A percentile compares a stretch with the other conserved stretches of the same genome.
Conservation (phyloP, 2,797 vertebrate species). For the Carduelis carduelis region DNA sequence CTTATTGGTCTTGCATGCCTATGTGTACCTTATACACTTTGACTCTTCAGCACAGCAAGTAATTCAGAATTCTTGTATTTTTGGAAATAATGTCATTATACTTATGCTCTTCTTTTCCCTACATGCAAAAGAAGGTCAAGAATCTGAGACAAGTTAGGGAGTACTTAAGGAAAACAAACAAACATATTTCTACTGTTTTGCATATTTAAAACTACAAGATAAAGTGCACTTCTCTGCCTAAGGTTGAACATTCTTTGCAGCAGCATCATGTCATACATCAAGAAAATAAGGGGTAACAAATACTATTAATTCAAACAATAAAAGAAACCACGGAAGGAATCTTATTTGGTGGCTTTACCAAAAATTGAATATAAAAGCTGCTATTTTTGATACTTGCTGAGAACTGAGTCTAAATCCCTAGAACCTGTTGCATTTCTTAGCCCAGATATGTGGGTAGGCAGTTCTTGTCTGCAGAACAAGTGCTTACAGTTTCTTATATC, state of each 20-base stretch:
- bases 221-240: neutral
- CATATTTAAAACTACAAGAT: neutral
- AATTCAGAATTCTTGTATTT: neutral
- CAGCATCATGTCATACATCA: neutral
- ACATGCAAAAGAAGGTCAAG: neutral
- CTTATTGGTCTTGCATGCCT: neutral
- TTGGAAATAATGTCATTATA: neutral
- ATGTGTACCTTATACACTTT: neutral
- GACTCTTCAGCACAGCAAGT: neutral
- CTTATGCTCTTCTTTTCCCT: neutral
- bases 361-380: neutral
- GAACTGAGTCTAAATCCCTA: neutral
- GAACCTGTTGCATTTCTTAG: neutral
- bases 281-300: neutral
- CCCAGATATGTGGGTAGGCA: neutral
- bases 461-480: neutral
- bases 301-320: neutral
- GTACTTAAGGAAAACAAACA: neutral
- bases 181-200: constrained; percentile 15
- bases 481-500: neutral
- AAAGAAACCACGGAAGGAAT: neutral
- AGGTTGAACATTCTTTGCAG: neutral
- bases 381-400: neutral
- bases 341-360: neutral
- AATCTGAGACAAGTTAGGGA: neutral